Base-by-base conservation (phyloP, 2,113 vertebrate species). In the Melierax canorus region DNA sequence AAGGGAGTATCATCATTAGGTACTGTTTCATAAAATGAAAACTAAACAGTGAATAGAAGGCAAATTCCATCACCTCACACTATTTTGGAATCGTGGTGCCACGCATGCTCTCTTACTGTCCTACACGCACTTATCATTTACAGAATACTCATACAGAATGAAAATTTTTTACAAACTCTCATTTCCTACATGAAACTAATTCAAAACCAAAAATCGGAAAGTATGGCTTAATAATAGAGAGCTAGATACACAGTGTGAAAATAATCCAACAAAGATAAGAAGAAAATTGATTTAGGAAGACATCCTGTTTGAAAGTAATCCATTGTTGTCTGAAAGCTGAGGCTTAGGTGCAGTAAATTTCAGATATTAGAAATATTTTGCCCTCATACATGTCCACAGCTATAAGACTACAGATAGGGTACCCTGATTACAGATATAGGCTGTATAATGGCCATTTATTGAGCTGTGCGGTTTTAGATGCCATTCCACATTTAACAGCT, bases 401-500 rank as follows among this genome's bases (percentile, higher is more conserved):
- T 66, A 32, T 68, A 56, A 69, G 64, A 55, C 43, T 34, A 32
- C 11, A 92, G 53, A 24, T 20, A 58, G 43, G 20, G 51, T 50
- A 55, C 34, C 82, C 76, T 43, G 77, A 79, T 90, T 94, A 23
- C 12, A 86, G 86, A 74, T 55, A 30, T 18, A 50, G 80, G 46
- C n/a, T 88, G 24, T 50, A 17, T 53, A 76, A 34, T 76, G 50
- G 30, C 10, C 66, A 81, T 96, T 97, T 96, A 82, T 86, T 96
- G 76, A 97, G 75, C 63, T 73, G 17, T 83, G 51, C 92, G 77
- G 60, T 95, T 97, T 86, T 75, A 96, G 89, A 95, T 95, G 85
- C 73, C 96, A 95, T 94, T 97, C 96, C 76, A 51, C 86, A 93
- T 98, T 97, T 95, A 95, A 78, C 46, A 91, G 53, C 46, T 69